These are phyloP conservation scores for Laticauda laticaudata DNA, from an alignment of 2,113 vertebrate species.

Conservation along the genomic window DNA sequence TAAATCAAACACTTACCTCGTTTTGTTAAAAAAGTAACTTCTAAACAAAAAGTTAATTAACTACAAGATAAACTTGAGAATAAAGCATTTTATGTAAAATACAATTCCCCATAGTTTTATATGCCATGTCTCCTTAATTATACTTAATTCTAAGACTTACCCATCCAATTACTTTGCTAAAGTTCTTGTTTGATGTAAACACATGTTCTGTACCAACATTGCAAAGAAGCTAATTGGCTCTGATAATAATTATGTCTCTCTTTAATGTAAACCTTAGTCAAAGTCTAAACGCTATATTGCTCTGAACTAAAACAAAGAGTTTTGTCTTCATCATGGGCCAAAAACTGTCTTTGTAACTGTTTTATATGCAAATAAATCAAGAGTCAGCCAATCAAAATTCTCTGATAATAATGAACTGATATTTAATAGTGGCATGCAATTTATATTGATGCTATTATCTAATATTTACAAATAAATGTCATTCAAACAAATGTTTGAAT, in stretches of 20 bases:
- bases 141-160: slow-evolving; percentile 17
- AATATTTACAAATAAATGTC: not conserved
- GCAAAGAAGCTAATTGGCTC: slow-evolving; percentile 12
- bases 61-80: not conserved
- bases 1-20: not conserved
- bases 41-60: not conserved
- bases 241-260: slow-evolving; percentile 10
- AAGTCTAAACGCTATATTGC: not conserved
- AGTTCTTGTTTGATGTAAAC: not conserved
- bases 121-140: not conserved
- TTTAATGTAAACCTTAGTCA: slow-evolving; percentile 19
- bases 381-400: not conserved
- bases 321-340: not conserved
- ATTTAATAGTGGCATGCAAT: not conserved
- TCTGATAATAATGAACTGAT: not conserved
- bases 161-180: slow-evolving; percentile 12
- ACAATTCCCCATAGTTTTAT: not conserved
- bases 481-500: too few relatives aligned
- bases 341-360: not conserved
- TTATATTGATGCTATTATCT: not conserved
- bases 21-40: not conserved
- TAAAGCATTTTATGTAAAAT: not conserved
- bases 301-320: not conserved
- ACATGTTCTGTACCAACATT: not conserved
- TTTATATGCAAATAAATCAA: not conserved